These are phyloP conservation scores for Mastomys coucha DNA, from an alignment of 2,113 vertebrate genomes.

Conservation along the genomic window DNA sequence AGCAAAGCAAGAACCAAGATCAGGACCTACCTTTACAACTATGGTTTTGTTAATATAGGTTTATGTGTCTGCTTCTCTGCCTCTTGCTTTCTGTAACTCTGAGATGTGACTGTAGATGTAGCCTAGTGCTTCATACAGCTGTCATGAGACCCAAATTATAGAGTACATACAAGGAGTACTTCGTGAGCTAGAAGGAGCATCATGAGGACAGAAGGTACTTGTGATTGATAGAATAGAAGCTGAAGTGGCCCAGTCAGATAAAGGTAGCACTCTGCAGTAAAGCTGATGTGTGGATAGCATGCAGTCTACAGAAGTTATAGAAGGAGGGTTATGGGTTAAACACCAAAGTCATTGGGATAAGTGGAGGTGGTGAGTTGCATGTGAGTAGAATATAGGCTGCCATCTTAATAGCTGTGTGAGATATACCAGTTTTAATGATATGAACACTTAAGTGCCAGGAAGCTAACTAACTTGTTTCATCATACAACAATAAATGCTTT, in stretches of 20 bases:
- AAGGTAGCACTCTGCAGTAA: neutral
- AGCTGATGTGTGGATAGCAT: neutral
- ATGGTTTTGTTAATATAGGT: neutral
- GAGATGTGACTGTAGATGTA: neutral
- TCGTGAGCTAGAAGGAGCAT: neutral
- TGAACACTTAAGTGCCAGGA: neutral
- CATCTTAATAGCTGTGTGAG: neutral
- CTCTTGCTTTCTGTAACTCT: neutral
- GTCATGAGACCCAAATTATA: neutral
- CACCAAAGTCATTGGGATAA: neutral
- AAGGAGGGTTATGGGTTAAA: neutral
- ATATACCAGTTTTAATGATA: neutral
- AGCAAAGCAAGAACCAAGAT: neutral
- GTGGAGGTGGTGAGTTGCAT: neutral
- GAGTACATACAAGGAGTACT: neutral
- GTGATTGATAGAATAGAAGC: neutral
- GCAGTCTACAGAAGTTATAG: neutral
- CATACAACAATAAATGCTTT: neutral
- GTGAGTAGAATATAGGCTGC: neutral
- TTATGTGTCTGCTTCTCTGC: too few species aligned
- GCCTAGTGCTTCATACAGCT: neutral
- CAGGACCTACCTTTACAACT: neutral
- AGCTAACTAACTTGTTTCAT: conserved; percentile 7
- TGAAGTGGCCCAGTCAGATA: neutral
- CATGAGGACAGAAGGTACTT: neutral